phyloP scores from a whole-genome alignment of 2,888 invertebrate species.

The Acleris holmiana region DNA sequence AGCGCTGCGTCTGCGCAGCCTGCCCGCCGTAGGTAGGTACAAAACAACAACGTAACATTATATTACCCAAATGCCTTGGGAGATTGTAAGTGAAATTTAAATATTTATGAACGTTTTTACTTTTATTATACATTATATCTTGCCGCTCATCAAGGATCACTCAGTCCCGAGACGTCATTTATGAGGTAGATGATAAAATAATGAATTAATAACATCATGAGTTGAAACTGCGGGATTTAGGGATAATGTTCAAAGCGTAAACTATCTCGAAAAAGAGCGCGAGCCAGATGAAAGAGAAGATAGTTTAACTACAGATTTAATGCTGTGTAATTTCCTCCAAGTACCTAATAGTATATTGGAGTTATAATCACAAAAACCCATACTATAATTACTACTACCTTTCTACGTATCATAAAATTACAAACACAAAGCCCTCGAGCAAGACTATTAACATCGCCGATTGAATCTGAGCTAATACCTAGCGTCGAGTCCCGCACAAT shows the following conservation, averaged over 20 bases:
- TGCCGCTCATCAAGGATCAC: too few species aligned
- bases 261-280: too few species aligned
- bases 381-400: conserved; percentile 12
- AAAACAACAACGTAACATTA: background rate
- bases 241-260: too few species aligned
- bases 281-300: background rate
- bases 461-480: conserved; percentile 37
- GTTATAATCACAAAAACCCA: background rate
- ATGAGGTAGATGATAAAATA: too few species aligned
- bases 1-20: conserved; percentile 42
- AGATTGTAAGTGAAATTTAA: too few species aligned
- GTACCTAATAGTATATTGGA: background rate
- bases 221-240: too few species aligned
- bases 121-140: too few species aligned
- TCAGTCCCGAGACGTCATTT: too few species aligned
- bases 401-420: conserved; percentile 4
- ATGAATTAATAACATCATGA: too few species aligned
- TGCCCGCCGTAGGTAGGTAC: conserved; percentile 22
- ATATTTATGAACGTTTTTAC: too few species aligned
- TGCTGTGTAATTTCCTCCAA: conserved; percentile 9
- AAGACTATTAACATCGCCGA: conserved; percentile 36
- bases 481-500: conserved; percentile 33
- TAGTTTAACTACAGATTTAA: background rate
- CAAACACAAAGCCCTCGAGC: conserved; percentile 17
- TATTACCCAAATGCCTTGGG: background rate